Percentiles rank a stretch among this genome's conserved stretches.
phyloP scores from a whole-genome alignment of 2,888 invertebrate genomes.

The Tortricodes alternella region DNA sequence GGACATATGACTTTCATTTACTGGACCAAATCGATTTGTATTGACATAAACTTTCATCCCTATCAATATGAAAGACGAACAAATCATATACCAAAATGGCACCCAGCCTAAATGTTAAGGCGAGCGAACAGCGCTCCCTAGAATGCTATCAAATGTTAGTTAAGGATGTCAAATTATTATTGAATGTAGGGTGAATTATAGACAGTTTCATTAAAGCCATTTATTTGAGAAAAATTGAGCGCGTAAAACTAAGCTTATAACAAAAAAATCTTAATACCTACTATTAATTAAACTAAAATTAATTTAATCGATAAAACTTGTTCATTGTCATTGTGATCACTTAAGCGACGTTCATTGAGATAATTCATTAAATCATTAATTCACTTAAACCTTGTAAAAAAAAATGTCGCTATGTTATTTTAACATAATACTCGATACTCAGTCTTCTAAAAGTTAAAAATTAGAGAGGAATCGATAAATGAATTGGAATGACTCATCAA shows the following conservation, averaged over 20 bases:
- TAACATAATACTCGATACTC: conserved; percentile 42
- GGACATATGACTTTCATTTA: too few relatives aligned
- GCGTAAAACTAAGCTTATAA: conserved; percentile 68
- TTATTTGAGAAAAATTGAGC: conserved; percentile 80
- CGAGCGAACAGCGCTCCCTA: too few relatives aligned
- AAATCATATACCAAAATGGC: too few relatives aligned
- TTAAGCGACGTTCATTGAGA: conserved; percentile 41
- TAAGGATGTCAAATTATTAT: too few relatives aligned
- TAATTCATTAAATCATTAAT: conserved; percentile 34
- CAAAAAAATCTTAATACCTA: conserved; percentile 45
- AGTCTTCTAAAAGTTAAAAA: conserved; percentile 45
- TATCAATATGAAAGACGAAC: too few relatives aligned
- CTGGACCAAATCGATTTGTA: too few relatives aligned
- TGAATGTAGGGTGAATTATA: not conserved
- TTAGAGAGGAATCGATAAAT: conserved; percentile 34
- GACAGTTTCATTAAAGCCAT: conserved; percentile 62
- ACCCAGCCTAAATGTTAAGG: too few relatives aligned
- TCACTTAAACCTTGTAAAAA: conserved; percentile 40
- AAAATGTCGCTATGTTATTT: conserved; percentile 23
- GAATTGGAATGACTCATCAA: conserved; percentile 29
- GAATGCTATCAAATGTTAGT: too few relatives aligned
- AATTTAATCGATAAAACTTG: conserved; percentile 36
- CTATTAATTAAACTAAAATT: conserved; percentile 37
- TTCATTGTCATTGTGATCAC: conserved; percentile 38
- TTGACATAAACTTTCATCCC: too few relatives aligned